phyloP scores from a whole-genome alignment of 35 echinoderm and acorn worm genomes.

The Heliocidaris tuberculata region DNA sequence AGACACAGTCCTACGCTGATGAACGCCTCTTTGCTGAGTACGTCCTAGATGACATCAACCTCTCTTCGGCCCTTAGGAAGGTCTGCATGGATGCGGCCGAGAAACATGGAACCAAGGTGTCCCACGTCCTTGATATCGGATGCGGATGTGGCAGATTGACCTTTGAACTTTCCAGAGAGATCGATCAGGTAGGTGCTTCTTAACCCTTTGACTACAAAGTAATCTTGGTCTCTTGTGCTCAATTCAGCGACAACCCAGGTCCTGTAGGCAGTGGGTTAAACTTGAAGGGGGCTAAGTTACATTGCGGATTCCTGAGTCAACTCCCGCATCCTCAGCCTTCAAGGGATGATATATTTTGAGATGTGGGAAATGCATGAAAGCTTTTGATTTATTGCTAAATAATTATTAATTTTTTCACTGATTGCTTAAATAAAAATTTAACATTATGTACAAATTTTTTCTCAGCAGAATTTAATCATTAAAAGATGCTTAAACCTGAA shows the following conservation, averaged over 20 bases:
- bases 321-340: too few relatives aligned
- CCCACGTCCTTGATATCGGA: conserved; percentile 53
- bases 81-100: conserved; percentile 24
- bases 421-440: too few relatives aligned
- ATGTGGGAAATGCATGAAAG: too few relatives aligned
- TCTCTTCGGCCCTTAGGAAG: conserved; percentile 32
- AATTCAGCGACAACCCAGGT: too few relatives aligned
- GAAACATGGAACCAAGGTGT: conserved; percentile 21
- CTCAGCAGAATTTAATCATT: too few relatives aligned
- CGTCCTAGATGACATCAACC: neutral
- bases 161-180: conserved; percentile 71
- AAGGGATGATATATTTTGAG: too few relatives aligned
- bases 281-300: neutral
- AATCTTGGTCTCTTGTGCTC: neutral
- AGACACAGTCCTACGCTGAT: neutral
- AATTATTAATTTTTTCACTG: too few relatives aligned
- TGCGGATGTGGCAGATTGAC: conserved; percentile 74
- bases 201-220: neutral
- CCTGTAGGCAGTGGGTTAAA: neutral
- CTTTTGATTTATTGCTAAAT: too few relatives aligned
- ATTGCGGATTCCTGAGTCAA: neutral
- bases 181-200: conserved; percentile 51
- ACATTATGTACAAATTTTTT: too few relatives aligned
- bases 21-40: conserved; percentile 57
- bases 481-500: too few relatives aligned